A percentile compares a stretch with the other conserved stretches of the same genome.
Conservation (phyloP, 2,113 vertebrate genomes). For the Pycnonotus jocosus region DNA sequence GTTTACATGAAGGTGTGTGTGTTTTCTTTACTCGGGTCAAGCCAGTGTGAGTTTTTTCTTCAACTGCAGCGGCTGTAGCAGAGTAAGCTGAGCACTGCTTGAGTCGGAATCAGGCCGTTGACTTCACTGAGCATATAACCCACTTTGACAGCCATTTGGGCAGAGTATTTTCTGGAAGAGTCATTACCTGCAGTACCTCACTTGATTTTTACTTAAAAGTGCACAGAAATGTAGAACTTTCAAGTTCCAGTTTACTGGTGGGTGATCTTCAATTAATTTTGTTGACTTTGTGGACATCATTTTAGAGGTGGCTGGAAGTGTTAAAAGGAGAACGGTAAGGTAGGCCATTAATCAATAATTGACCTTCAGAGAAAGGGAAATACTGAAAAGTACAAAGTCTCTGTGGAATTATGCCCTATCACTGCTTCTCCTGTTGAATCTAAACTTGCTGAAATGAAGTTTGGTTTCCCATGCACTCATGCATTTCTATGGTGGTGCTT, state of each 20-base stretch:
- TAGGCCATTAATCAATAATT: background rate
- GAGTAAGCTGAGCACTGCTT: background rate
- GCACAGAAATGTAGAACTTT: background rate
- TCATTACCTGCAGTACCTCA: background rate
- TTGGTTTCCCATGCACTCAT: background rate
- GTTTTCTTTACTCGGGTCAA: rapidly evolving
- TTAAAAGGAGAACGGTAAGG: background rate
- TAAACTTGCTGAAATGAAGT: background rate
- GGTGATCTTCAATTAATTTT: background rate
- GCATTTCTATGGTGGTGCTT: background rate
- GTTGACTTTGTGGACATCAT: background rate
- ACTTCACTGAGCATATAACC: rapidly evolving
- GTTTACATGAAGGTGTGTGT: background rate
- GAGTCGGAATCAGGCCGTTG: background rate
- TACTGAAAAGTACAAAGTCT: background rate
- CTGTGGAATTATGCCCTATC: background rate
- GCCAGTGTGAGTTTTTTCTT: background rate
- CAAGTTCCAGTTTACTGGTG: background rate
- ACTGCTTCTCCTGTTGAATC: background rate
- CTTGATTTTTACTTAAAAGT: background rate
- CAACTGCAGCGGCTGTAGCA: background rate
- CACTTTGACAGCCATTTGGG: background rate
- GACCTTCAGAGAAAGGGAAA: background rate
- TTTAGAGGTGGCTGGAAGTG: background rate
- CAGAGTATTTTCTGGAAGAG: background rate